Evolutionary conservation across 2,113 vertebrate species (phyloP).

Genomic region (Collichthys lucidus): DNA sequence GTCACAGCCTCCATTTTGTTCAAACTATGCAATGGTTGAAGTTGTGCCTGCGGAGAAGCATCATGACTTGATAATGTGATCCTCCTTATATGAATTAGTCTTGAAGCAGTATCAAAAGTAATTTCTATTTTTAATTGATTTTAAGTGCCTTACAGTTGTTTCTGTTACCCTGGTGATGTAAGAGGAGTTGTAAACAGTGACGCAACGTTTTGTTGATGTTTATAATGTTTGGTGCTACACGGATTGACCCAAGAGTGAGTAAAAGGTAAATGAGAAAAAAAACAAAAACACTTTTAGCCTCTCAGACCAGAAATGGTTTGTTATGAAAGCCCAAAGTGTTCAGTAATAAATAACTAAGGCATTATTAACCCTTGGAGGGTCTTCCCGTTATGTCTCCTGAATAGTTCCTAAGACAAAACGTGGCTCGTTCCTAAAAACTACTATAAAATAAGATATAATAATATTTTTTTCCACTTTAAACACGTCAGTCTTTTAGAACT

Average conservation of each 20-base stretch:
- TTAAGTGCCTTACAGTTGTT: conserved; percentile 79
- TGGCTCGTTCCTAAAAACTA: too few species aligned
- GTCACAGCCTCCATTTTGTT: conserved; percentile 86
- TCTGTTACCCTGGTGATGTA: conserved; percentile 45
- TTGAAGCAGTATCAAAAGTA: conserved; percentile 26
- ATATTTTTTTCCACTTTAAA: too few species aligned
- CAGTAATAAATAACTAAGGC: conserved; percentile 5
- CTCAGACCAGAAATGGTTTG: conserved; percentile 18
- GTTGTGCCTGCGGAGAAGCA: conserved; percentile 79
- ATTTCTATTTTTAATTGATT: conserved; percentile 63
- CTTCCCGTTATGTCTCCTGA: too few species aligned
- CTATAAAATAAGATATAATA: too few species aligned
- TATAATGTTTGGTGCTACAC: conserved; percentile 64
- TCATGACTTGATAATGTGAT: conserved; percentile 78
- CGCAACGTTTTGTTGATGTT: conserved; percentile 43
- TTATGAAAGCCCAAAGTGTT: conserved; percentile 49
- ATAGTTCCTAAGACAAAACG: too few species aligned
- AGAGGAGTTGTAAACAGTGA: conserved; percentile 35
- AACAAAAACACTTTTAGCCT: conserved; percentile 19
- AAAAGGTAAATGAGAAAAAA: conserved; percentile 23
- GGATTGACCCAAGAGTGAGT: conserved; percentile 52
- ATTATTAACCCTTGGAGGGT: too few species aligned
- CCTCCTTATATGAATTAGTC: conserved; percentile 37
- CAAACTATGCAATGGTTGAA: conserved; percentile 92
- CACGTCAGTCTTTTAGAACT: too few species aligned